These are phyloP conservation scores for Clarias macrocephalus DNA, from an alignment of 2,113 vertebrate genomes.

Conservation along the genomic window DNA sequence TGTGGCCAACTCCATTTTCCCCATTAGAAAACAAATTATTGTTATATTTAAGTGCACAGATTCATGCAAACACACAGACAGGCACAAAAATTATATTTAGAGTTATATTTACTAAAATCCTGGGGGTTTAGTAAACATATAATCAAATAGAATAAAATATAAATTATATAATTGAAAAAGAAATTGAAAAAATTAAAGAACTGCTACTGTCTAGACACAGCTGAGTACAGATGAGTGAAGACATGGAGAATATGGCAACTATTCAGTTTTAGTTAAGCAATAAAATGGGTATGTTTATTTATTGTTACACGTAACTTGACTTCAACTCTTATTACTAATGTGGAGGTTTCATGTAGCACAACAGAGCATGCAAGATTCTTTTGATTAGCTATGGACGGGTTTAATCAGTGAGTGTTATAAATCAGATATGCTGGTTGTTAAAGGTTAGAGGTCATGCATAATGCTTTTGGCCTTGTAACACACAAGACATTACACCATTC, in stretches of 20 bases:
- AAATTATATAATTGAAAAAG: slow-evolving; percentile 46
- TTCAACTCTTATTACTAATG: background rate
- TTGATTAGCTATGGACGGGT: slow-evolving; percentile 8
- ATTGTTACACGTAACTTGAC: background rate
- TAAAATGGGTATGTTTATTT: slow-evolving; percentile 5
- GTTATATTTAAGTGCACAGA: slow-evolving; percentile 54
- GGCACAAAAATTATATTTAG: slow-evolving; percentile 74
- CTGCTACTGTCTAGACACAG: slow-evolving; percentile 66
- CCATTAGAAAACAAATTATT: slow-evolving; percentile 54
- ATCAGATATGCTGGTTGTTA: slow-evolving; percentile 28
- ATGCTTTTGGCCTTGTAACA: slow-evolving; percentile 47
- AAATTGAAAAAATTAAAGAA: slow-evolving; percentile 60
- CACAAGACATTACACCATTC: slow-evolving; percentile 55
- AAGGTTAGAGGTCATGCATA: slow-evolving; percentile 55
- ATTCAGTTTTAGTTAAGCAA: slow-evolving; percentile 26
- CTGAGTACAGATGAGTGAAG: slow-evolving; percentile 40
- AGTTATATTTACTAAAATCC: slow-evolving; percentile 74
- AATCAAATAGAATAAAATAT: slow-evolving; percentile 50
- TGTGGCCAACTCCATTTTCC: slow-evolving; percentile 71
- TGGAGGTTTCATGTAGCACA: background rate
- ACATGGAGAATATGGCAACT: slow-evolving; percentile 26
- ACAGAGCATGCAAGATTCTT: slow-evolving; percentile 27
- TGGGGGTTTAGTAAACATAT: slow-evolving; percentile 64
- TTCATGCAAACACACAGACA: slow-evolving; percentile 70
- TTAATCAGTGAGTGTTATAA: slow-evolving; percentile 7